Percentiles rank a stretch among this genome's conserved stretches.
These are phyloP conservation scores for Erebia ligea DNA, from an alignment of 2,888 invertebrate species.

Conservation along the genomic window DNA sequence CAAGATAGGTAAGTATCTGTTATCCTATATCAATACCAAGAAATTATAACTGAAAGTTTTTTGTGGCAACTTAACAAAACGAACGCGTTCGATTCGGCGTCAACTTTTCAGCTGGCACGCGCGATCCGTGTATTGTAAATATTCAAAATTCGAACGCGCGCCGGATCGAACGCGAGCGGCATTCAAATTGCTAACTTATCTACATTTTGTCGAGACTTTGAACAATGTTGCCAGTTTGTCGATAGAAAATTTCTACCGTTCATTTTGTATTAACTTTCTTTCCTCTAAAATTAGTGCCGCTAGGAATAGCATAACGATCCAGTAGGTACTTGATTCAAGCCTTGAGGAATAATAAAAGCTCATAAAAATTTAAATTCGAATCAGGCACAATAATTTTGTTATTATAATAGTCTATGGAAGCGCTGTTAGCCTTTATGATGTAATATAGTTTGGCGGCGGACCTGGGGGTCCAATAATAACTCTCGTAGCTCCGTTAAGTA, in stretches of 20 bases:
- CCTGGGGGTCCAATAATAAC: no score
- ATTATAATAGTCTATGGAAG: no score
- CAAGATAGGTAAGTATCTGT: no score
- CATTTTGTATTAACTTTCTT: constrained; percentile 14
- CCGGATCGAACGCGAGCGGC: constrained; percentile 56
- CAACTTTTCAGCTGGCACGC: constrained; percentile 49
- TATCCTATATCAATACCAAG: not conserved
- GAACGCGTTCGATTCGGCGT: constrained; percentile 38
- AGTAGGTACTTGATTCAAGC: not conserved
- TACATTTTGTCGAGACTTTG: constrained; percentile 43
- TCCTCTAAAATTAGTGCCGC: not conserved
- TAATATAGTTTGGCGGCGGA: no score
- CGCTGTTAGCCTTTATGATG: no score
- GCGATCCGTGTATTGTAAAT: constrained; percentile 60
- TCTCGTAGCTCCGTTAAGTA: no score
- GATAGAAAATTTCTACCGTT: constrained; percentile 30
- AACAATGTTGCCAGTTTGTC: constrained; percentile 39
- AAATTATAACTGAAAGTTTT: constrained; percentile 1
- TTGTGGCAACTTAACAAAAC: constrained; percentile 37
- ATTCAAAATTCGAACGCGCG: constrained; percentile 58
- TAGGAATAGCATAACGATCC: not conserved
- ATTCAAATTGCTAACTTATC: constrained; percentile 74
- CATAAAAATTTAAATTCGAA: not conserved
- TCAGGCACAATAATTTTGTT: no score
- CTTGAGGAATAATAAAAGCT: not conserved